Percentiles rank a stretch among this genome's conserved stretches.
These are phyloP conservation scores for Caenorhabditis brenneri DNA, from an alignment of 1,140 invertebrate species.

Conservation along the genomic window DNA sequence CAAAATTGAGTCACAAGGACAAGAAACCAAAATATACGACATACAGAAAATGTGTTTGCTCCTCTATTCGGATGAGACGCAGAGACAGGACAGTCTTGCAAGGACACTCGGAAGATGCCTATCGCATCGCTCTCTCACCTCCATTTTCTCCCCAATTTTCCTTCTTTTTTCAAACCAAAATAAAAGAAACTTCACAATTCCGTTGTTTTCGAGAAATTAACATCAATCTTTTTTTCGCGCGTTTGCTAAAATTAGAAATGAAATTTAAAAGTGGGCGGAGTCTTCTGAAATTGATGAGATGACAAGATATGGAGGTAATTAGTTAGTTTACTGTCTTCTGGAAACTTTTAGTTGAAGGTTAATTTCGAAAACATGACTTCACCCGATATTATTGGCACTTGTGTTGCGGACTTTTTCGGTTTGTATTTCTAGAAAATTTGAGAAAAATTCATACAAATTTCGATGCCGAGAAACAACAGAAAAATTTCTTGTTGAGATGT, in stretches of 20 bases:
- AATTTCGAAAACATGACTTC: constrained; percentile 20
- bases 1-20: background rate
- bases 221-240: background rate
- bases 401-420: constrained; percentile 28
- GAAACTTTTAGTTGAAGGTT: background rate
- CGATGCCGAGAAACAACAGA: too few relatives aligned
- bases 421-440: background rate
- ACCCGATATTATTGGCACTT: constrained; percentile 21
- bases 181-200: background rate
- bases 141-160: background rate
- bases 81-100: constrained; percentile 30
- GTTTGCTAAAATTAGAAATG: background rate
- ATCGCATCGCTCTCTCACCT: constrained; percentile 10
- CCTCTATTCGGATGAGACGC: constrained; percentile 21
- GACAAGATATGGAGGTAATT: background rate
- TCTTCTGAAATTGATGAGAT: background rate
- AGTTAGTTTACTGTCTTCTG: background rate
- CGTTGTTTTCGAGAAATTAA: background rate
- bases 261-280: constrained; percentile 14
- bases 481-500: too few relatives aligned
- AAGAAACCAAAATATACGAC: background rate
- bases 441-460: too few relatives aligned
- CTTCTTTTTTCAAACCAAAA: background rate
- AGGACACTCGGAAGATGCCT: constrained; percentile 34
- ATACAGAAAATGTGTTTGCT: constrained; percentile 3